Evolutionary conservation across 2,797 vertebrate genomes (phyloP).

Genomic region (Anas flavirostris): DNA sequence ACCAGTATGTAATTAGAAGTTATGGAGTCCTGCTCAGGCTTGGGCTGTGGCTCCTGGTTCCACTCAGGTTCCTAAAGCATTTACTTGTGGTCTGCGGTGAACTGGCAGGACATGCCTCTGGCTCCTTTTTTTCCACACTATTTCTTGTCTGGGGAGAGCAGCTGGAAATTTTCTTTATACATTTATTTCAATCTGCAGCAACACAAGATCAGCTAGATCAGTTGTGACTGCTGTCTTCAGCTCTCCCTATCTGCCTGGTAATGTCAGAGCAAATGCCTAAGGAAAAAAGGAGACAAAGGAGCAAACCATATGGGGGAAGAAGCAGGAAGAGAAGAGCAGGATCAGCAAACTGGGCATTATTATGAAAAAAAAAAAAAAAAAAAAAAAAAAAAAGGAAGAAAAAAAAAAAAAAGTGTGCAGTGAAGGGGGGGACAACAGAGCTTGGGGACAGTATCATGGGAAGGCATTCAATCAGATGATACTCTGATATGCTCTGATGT

Average conservation of each 20-base stretch:
- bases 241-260: not conserved
- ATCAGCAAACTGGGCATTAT: not conserved
- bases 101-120: not conserved
- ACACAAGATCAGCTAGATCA: not conserved
- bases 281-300: not conserved
- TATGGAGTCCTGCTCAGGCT: not conserved
- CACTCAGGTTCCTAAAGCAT: not conserved
- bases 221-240: not conserved
- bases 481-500: not conserved
- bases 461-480: not conserved
- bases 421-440: not conserved
- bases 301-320: not conserved
- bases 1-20: not conserved
- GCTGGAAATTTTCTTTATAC: not conserved
- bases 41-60: not conserved
- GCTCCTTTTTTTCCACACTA: not conserved
- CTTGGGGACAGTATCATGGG: too few relatives aligned
- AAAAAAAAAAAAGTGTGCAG: not conserved
- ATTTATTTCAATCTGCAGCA: not conserved
- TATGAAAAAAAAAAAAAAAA: not conserved
- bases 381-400: not conserved
- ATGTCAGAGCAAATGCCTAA: not conserved
- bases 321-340: not conserved
- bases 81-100: accelerated
- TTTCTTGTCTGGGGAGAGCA: not conserved